Evolutionary conservation across 2,113 vertebrate genomes (phyloP), one percentile per base, ranked within the genome.

Genomic region (Panurus biarmicus): DNA sequence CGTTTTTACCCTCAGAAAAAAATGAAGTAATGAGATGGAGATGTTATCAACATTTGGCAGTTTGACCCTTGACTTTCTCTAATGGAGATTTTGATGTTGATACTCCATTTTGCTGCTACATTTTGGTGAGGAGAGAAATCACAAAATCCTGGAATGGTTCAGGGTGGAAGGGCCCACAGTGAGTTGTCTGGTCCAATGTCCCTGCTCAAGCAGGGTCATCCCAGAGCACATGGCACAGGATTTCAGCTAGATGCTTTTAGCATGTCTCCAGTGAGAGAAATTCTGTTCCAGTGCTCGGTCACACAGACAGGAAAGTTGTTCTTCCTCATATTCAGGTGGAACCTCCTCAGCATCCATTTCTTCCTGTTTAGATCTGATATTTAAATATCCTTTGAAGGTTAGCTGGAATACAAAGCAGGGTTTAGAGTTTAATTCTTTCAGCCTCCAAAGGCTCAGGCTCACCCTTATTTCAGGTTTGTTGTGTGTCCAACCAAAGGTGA

Each of bases 251-350:
- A 23, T 9, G 44, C 13, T 25, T 85, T 35, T 33, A 58, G 2
- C 58, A 25, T 31, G 25, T 14, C 36, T 54, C 14, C 28, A 23
- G 17, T 33, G 40, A 28, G 22, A 51, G 26, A 53, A 11, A 22
- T 10, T 36, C 26, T 26, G 9, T 45, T 45, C n/a, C 18, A 33
- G 11, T 22, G 14, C n/a, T 33, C 0, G 0, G 28, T 33, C 40
- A 25, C 16, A 47, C 4, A 1, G 7, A 25, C 9, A 14, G 11
- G 18, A 29, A 65, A 24, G 17, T 29, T 14, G 10, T 31, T 16
- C 12, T 57, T 74, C 42, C 13, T 58, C 35, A 17, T 21, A 13
- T 35, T 85, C 25, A 25, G 7, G 7, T 58, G 20, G 25, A 75
- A 50, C 9, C 31, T 58, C 21, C 16, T 14, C 21, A 40, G 9